Conservation (phyloP, 2,113 vertebrate species). For the Prunella himalayana region DNA sequence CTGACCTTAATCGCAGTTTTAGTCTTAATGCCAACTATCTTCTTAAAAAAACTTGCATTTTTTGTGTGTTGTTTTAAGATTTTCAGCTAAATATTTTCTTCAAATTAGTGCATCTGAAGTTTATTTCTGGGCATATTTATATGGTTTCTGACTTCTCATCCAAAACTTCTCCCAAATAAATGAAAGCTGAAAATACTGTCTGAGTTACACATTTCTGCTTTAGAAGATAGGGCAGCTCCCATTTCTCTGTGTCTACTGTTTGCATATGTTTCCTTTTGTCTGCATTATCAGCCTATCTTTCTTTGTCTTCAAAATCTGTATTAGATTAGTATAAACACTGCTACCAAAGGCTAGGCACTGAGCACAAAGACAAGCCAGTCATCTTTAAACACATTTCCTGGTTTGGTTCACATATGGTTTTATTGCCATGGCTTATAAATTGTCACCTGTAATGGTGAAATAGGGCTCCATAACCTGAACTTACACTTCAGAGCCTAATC, state of each 20-base stretch:
- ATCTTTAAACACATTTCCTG: constrained; percentile 43
- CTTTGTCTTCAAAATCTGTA: constrained; percentile 27
- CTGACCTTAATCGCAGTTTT: constrained; percentile 20
- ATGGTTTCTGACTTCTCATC: background rate
- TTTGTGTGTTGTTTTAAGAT: background rate
- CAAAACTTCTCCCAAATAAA: background rate
- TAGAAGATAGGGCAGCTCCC: background rate
- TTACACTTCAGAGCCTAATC: constrained; percentile 50
- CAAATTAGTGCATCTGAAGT: background rate
- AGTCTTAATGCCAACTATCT: background rate
- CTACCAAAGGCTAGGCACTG: constrained; percentile 11
- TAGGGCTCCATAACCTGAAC: constrained; percentile 51
- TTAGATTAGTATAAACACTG: constrained; percentile 31
- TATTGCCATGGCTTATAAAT: constrained; percentile 56
- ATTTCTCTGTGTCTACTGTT: background rate
- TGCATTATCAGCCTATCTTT: constrained; percentile 1
- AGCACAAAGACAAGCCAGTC: constrained; percentile 17
- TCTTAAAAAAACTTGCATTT: background rate
- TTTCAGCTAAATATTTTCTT: background rate
- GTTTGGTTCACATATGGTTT: constrained; percentile 49
- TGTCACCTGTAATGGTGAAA: constrained; percentile 62
- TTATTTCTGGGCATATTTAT: constrained; percentile 9
- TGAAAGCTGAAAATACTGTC: background rate
- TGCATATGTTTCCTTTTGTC: constrained; percentile 30
- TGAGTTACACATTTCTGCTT: background rate